Evolutionary conservation across 2,888 invertebrate genomes (phyloP), one percentile per base, ranked within the genome.

Genomic region (Neoaliturus tenellus): DNA sequence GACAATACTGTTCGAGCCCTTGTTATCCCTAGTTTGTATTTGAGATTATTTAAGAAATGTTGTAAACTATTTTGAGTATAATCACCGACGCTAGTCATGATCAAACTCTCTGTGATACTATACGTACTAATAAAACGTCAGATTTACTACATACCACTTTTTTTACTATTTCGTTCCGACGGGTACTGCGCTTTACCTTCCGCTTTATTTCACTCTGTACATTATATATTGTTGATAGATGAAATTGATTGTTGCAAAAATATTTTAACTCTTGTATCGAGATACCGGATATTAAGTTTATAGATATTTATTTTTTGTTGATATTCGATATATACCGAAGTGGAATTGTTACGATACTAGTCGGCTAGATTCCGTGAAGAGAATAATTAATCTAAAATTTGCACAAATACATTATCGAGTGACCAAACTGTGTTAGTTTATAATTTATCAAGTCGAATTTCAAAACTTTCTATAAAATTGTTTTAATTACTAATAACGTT

Each of bases 101-200:
- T 86, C 85, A 88, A 87, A 87, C 88, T 87, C 87, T 88, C 88
- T 88, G 88, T 88, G 88, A 88, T 88, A 88, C 87, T 87, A 87
- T 86, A 82, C 84, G 82, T 84, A 84, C 81, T 82, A 82, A 82
- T 87, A 71, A 75, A 69, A 81, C 81, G 62, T 62, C 28, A 62
- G 35, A 48, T 33, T 83, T 73, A 84, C 81, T 83, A 62, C 39
- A 75, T 85, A 86, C 85, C 69, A 82, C 84, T 85, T 83, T 84
- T 82, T 83, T 83, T 55, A 85, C 67, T 84, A 81, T 86, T 84
- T 85, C 78, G 80, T 84, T 86, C 80, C 51, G 78, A 58, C 78
- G 84, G 71, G 62, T 84, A 83, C 78, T 83, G 78, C 81, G 84
- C 84, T 84, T 84, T 44, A 73, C 39, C 84, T 80, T 82, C 62